These are phyloP conservation scores for Notospermus geniculatus DNA, from an alignment of 1,140 invertebrate species.

Conservation along the genomic window DNA sequence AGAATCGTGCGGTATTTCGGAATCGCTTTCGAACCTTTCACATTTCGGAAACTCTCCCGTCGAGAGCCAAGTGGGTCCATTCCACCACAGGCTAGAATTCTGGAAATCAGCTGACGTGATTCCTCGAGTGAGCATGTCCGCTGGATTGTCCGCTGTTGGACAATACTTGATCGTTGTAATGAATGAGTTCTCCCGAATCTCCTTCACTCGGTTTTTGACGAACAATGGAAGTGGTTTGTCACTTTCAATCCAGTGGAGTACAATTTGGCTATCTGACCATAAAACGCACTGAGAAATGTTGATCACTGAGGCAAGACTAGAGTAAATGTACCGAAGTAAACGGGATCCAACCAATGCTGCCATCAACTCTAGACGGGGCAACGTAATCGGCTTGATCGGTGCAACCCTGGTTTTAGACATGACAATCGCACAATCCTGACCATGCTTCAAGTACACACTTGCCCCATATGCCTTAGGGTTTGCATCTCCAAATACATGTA, in stretches of 20 bases:
- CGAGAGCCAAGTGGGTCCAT: not conserved
- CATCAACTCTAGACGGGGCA: constrained; percentile 19
- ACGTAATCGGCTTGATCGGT: no score
- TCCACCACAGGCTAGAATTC: not conserved
- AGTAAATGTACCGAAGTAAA: constrained; percentile 12
- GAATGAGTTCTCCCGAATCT: constrained; percentile 10
- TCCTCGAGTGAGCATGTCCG: constrained; percentile 13
- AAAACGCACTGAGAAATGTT: constrained; percentile 8
- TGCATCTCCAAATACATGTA: constrained; percentile 21
- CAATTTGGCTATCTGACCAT: constrained; percentile 24
- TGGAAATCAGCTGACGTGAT: not conserved
- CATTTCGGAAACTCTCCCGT: no score
- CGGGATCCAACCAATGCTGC: constrained; percentile 19
- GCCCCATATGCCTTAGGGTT: constrained; percentile 20
- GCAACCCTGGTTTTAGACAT: constrained; percentile 21
- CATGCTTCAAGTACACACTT: constrained; percentile 7
- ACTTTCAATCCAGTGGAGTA: constrained; percentile 19
- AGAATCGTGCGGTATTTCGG: no score
- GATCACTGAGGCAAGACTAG: no score
- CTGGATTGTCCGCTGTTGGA: constrained; percentile 15
- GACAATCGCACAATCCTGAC: constrained; percentile 5
- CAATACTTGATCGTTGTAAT: constrained; percentile 11
- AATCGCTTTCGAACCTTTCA: no score
- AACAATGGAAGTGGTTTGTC: constrained; percentile 15
- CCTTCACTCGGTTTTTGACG: constrained; percentile 11